phyloP scores from a whole-genome alignment of 2,113 vertebrate species.

The Microcebus tavaratra region DNA sequence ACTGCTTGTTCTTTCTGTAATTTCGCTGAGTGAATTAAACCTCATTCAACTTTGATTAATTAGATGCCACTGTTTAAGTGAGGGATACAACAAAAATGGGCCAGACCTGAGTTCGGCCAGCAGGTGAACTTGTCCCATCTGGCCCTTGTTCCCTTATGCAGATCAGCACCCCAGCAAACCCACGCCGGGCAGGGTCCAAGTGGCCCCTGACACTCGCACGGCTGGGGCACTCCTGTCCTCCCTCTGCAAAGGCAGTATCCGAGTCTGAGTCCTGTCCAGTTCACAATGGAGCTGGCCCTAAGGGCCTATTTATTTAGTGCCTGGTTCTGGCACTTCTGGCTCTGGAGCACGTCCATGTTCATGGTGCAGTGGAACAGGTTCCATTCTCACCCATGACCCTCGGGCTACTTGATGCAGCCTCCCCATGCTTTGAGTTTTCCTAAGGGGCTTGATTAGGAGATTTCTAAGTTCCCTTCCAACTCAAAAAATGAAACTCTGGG shows the following conservation, averaged over 20 bases:
- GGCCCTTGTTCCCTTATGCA: too few species aligned
- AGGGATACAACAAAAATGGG: neutral
- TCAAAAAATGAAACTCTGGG: neutral
- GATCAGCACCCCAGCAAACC: neutral
- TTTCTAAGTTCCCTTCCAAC: neutral
- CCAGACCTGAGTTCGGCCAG: neutral
- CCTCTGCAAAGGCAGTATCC: neutral
- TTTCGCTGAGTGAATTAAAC: neutral
- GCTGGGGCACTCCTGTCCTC: accelerated
- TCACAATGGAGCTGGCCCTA: too few species aligned
- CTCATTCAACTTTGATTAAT: neutral
- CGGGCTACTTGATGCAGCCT: slow-evolving; percentile 86
- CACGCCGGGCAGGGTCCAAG: neutral
- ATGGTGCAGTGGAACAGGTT: neutral
- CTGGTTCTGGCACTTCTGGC: neutral
- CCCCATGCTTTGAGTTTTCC: slow-evolving; percentile 86
- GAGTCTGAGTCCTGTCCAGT: neutral
- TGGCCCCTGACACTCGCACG: accelerated
- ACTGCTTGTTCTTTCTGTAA: neutral
- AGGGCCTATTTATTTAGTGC: neutral
- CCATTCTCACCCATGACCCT: slow-evolving; percentile 78
- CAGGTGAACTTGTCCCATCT: neutral
- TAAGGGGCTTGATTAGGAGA: slow-evolving; percentile 49
- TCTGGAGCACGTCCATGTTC: neutral
- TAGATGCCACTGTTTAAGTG: neutral